Conservation (phyloP, 2,113 vertebrate species). For the Pelecanus crispus region DNA sequence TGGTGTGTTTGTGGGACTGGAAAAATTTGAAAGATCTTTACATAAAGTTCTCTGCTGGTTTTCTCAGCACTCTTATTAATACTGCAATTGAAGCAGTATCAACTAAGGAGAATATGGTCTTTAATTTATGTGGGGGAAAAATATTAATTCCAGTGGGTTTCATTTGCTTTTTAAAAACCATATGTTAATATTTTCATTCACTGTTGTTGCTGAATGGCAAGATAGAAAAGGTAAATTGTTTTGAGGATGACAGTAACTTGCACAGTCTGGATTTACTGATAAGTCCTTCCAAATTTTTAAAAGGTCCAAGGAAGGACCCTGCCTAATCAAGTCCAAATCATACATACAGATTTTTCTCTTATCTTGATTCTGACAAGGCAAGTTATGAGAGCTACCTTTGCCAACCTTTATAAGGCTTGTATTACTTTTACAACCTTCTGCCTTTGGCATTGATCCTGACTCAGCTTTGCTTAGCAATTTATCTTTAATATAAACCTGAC, state of each 20-base stretch:
- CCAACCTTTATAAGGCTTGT: not conserved
- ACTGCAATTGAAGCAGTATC: not conserved
- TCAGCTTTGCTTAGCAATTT: not conserved
- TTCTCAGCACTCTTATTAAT: not conserved
- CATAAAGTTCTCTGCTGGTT: not conserved
- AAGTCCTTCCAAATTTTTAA: not conserved
- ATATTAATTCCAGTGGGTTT: not conserved
- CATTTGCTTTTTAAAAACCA: fast-evolving
- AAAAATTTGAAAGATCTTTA: not conserved
- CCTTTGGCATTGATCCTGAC: not conserved
- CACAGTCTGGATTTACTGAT: not conserved
- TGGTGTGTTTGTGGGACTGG: not conserved
- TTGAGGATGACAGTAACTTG: not conserved
- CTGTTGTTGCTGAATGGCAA: not conserved
- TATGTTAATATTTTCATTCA: not conserved
- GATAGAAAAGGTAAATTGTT: not conserved
- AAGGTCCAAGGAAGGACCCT: not conserved
- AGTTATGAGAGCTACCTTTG: not conserved
- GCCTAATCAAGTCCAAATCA: not conserved
- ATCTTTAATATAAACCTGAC: not conserved
- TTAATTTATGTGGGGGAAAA: not conserved
- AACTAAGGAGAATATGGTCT: not conserved
- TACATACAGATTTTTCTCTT: not conserved
- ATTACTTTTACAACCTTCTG: not conserved
- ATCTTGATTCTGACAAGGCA: not conserved